Conservation (phyloP, 23 tunicate genomes). For the Ciona savignyi region DNA sequence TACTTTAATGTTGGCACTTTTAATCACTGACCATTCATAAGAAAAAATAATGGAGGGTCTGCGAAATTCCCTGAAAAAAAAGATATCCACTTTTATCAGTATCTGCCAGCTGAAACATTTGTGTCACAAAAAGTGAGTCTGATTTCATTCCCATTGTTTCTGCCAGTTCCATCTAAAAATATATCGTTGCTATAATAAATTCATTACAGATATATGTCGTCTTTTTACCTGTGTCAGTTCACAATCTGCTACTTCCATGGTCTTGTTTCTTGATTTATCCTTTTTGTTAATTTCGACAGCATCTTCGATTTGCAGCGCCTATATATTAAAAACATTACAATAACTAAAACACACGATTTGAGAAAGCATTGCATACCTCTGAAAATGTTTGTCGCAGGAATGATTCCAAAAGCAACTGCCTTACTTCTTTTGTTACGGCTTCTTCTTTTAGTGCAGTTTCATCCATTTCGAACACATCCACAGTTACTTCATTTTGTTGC, state of each 20-base stretch:
- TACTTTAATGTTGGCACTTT: too few relatives aligned
- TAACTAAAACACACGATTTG: not conserved
- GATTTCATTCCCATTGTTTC: constrained; percentile 89
- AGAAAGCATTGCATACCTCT: constrained; percentile 24
- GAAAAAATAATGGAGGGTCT: constrained; percentile 60
- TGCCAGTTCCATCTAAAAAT: constrained; percentile 64
- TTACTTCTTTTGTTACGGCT: constrained; percentile 71
- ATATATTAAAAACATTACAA: not conserved
- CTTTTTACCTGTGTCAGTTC: constrained; percentile 42
- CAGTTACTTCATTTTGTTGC: constrained; percentile 10
- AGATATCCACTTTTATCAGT: constrained; percentile 83
- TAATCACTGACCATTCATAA: constrained; percentile 99
- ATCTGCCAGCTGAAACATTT: constrained; percentile 87
- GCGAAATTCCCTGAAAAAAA: constrained; percentile 79
- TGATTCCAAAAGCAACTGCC: constrained; percentile 58
- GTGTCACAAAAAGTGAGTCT: constrained; percentile 72
- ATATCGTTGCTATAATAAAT: too few relatives aligned
- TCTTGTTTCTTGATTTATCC: not conserved
- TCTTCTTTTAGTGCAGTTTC: constrained; percentile 42
- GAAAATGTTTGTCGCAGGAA: constrained; percentile 65
- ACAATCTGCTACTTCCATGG: constrained; percentile 46
- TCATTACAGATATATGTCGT: too few relatives aligned
- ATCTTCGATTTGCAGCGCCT: constrained; percentile 33
- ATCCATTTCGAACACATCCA: constrained; percentile 60
- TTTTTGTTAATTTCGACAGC: not conserved